These are phyloP conservation scores for Bombyx huttoni DNA, from an alignment of 2,888 invertebrate species.

Conservation along the genomic window DNA sequence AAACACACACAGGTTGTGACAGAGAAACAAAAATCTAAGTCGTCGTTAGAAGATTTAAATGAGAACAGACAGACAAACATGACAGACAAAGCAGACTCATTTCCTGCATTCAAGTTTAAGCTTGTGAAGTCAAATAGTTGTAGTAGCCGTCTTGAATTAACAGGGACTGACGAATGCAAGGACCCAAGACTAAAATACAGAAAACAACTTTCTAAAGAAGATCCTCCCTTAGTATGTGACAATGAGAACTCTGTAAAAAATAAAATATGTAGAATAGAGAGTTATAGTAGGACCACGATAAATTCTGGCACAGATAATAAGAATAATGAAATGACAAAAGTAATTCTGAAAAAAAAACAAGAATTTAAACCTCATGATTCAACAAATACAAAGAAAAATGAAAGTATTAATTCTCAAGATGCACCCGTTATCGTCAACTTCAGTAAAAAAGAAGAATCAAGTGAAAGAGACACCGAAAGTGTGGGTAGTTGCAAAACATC, in stretches of 20 bases:
- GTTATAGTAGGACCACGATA: conserved; percentile 59
- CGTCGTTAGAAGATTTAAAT: conserved; percentile 27
- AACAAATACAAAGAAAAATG: conserved; percentile 16
- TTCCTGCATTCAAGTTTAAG: conserved; percentile 82
- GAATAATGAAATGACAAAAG: conserved; percentile 34
- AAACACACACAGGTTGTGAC: conserved; percentile 44
- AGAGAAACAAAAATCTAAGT: conserved; percentile 31
- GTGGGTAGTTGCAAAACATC: conserved; percentile 19
- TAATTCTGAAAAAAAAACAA: conserved; percentile 17
- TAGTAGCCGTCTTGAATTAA: conserved; percentile 84
- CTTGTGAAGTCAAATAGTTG: conserved; percentile 90
- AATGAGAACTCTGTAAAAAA: conserved; percentile 66
- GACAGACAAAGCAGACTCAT: conserved; percentile 49
- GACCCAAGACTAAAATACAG: conserved; percentile 55
- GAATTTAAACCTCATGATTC: conserved; percentile 10
- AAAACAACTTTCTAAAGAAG: conserved; percentile 47
- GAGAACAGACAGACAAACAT: conserved; percentile 39
- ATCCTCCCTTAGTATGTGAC: conserved; percentile 55
- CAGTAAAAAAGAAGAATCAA: conserved; percentile 17
- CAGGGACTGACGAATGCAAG: conserved; percentile 76
- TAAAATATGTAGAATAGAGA: conserved; percentile 63
- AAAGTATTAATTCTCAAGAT: conserved; percentile 4
- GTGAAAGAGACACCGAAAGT: conserved; percentile 16
- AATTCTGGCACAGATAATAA: conserved; percentile 59
- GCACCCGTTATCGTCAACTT: conserved; percentile 16